Base-by-base conservation (phyloP, 2,797 vertebrate species). In the Centropyge bicolor region DNA sequence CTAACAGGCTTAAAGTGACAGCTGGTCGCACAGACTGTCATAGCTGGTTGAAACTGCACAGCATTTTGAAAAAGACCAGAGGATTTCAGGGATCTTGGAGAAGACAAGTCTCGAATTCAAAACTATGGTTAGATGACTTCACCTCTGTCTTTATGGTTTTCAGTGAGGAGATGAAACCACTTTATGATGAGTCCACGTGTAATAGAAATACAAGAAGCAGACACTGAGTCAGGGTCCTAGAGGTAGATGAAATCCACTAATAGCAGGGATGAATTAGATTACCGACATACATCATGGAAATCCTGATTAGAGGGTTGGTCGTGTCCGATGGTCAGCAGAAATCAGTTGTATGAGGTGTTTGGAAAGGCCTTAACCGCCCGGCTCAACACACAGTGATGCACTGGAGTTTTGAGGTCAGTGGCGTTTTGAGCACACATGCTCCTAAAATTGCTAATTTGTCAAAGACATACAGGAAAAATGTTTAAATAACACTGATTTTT, bases 1-100 rank as follows among this genome's bases (percentile, higher is more conserved):
- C 48, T 85, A 88, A 91, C 80, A 59, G 85, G 73, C 76, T 88
- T 54, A 69, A 87, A 85, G 83, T 84, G 88, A 70, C 90, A 89
- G 74, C 86, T 85, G 70, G 52, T 62, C 62, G 52, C 52, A 36
- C 27, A 70, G 41, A 52, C 36, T 72, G 71, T 64, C 78, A 57
- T 10, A 31, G 27, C 27, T 31, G 27, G 27, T 31, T 65, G 22
- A 62, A 69, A 68, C 46, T 69, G 8, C 20, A 1, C 19, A 13
- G 4, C 0, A 0, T n/a, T 55, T 74, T 2, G 1, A 62, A 38
- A 22, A 1, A 27, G 31, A 74, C 22, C 41, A 46, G 41, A 36
- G 24, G 63, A 49, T n/a, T 72, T 67, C 3, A 9, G 27, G 55
- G 17, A 35, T 63, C 35, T 24, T 19, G 27, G 2, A 45, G 16